A percentile compares a stretch with the other conserved stretches of the same genome.
Conservation (phyloP, 1,140 invertebrate genomes). For the Wasmannia auropunctata region DNA sequence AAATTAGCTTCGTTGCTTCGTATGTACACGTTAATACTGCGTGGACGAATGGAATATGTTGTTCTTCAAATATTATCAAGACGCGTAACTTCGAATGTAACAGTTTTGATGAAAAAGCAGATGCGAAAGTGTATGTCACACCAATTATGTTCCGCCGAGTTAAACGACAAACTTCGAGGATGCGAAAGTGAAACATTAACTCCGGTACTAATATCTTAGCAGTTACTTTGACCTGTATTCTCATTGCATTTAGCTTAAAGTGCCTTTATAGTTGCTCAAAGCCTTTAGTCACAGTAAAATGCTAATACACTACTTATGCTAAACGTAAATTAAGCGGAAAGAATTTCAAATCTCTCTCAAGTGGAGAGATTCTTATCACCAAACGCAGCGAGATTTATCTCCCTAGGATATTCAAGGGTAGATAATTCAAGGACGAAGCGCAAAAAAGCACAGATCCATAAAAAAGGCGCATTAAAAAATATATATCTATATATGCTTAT, state of each 20-base stretch:
- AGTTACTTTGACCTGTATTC: conserved; percentile 20
- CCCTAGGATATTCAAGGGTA: background rate
- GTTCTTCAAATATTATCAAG: background rate
- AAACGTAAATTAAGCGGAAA: background rate
- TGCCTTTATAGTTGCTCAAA: background rate
- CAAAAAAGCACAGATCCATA: background rate
- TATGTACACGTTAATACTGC: background rate
- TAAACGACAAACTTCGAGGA: conserved; percentile 27
- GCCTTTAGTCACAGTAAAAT: background rate
- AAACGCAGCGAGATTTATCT: background rate
- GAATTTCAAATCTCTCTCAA: background rate
- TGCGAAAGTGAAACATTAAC: conserved; percentile 42
- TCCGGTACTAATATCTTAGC: conserved; percentile 16
- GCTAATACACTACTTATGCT: no score
- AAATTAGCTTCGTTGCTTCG: background rate
- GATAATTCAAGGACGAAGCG: background rate
- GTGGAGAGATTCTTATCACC: background rate
- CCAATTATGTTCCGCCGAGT: conserved; percentile 11
- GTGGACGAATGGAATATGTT: background rate
- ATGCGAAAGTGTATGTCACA: background rate
- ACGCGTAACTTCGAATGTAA: background rate
- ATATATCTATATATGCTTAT: no score
- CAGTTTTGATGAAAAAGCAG: background rate
- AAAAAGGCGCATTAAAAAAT: background rate
- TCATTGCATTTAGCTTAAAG: background rate